A percentile compares a stretch with the other conserved stretches of the same genome.
These are phyloP conservation scores for Chloromyia formosa DNA, from an alignment of 2,888 invertebrate genomes.

Conservation along the genomic window DNA sequence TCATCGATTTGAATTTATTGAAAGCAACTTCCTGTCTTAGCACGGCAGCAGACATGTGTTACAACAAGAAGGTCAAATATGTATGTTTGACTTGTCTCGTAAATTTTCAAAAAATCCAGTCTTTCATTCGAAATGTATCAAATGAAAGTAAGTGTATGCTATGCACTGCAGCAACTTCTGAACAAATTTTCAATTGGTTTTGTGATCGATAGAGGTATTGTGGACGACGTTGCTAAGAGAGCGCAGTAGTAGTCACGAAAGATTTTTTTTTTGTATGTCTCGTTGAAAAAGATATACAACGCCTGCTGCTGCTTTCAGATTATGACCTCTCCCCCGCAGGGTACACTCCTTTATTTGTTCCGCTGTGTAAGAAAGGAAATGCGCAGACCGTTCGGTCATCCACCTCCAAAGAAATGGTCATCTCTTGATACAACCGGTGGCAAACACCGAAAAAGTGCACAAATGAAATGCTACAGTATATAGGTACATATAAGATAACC, in stretches of 20 bases:
- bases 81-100: slow-evolving; percentile 23
- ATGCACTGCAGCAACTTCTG: background rate
- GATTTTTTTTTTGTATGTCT: too few relatives aligned
- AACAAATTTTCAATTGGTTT: slow-evolving; percentile 34
- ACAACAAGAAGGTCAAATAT: slow-evolving; percentile 32
- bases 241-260: slow-evolving; percentile 30
- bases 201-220: slow-evolving; percentile 14
- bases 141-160: background rate
- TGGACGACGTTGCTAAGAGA: background rate
- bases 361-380: background rate
- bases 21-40: slow-evolving; percentile 9
- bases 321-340: background rate
- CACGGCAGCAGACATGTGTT: background rate
- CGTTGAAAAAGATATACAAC: slow-evolving; percentile 21
- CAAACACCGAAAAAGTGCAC: background rate
- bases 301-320: slow-evolving; percentile 1
- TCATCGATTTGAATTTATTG: slow-evolving; percentile 21
- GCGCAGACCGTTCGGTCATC: background rate
- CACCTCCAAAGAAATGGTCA: background rate
- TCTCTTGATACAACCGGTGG: background rate
- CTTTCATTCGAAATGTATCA: background rate
- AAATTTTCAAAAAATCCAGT: slow-evolving; percentile 17
- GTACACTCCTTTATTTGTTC: background rate
- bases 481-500: background rate
- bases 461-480: too few relatives aligned